Evolutionary conservation across 2,888 invertebrate species (phyloP), one percentile per base, ranked within the genome.

Genomic region (Caenorhabditis afra): DNA sequence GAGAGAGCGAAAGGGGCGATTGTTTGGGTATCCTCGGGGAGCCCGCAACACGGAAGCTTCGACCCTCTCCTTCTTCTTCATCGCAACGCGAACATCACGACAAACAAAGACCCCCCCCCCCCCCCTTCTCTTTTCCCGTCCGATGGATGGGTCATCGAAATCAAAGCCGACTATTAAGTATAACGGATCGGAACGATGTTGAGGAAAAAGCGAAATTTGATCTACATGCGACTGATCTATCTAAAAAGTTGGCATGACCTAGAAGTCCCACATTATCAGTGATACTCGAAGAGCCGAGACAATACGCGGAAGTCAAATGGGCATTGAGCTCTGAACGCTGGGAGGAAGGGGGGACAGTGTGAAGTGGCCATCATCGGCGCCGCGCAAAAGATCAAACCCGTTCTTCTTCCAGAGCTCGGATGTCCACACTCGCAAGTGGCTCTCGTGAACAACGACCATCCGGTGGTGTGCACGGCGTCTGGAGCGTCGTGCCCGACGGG

Each of bases 361-460:
- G 29, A 29, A 29, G 29, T 29, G 29, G n/a, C n/a, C n/a, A n/a
- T n/a, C n/a, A n/a, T 29, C 29, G 4, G 29, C 29, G 3, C 29
- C 29, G 16, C 1, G 47, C 47, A 5, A 11, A 49, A 49, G 16
- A 47, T 41, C 23, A 39, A 29, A 29, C 29, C 14, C n/a, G 45
- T 50, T 58, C 3, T 75, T 82, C 3, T 75, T 82, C 22, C 73
- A 85, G 88, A 87, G 68, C 76, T 85, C 35, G 88, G 88, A 4
- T 88, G 88, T 49, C 82, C 86, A 3, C 76, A 76, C 35, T 82
- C 81, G 14, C 88, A 88, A 82, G 86, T 88, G 0, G 88, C 88
- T 11, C 82, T 81, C 20, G 79, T 86, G 18, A 68, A 76, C 50
- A 57, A 79, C 10, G 74, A 75, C 16, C 58, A 67, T 49, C 84